These are phyloP conservation scores for Microplitis manilae DNA, from an alignment of 2,888 invertebrate genomes.

Conservation along the genomic window DNA sequence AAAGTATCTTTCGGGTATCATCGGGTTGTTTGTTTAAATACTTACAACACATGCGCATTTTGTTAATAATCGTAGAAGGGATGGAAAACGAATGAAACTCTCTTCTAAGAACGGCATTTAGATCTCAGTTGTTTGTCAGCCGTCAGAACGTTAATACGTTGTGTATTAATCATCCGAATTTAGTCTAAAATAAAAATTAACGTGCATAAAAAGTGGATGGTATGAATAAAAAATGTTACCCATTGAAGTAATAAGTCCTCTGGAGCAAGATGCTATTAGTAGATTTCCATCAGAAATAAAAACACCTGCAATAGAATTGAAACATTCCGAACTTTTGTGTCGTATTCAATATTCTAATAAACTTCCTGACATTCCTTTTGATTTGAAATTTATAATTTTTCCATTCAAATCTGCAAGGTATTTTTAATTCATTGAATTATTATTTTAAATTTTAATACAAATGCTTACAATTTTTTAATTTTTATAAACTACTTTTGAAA, in stretches of 20 bases:
- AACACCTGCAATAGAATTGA: not conserved
- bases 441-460: not conserved
- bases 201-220: not conserved
- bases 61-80: too few relatives aligned
- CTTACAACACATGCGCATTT: too few relatives aligned
- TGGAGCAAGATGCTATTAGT: not conserved
- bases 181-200: too few relatives aligned
- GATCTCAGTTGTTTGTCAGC: too few relatives aligned
- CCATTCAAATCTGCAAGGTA: conserved; percentile 90
- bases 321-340: conserved; percentile 87
- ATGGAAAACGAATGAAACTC: too few relatives aligned
- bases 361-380: conserved; percentile 98
- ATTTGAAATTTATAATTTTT: conserved; percentile 97
- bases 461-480: too few relatives aligned
- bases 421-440: not conserved
- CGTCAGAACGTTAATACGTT: too few relatives aligned
- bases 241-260: not conserved
- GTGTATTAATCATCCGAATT: too few relatives aligned
- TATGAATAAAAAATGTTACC: not conserved
- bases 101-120: too few relatives aligned
- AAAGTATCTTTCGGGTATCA: too few relatives aligned
- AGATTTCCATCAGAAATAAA: not conserved
- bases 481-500: too few relatives aligned
- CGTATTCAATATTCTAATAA: conserved; percentile 97
- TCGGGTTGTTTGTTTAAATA: too few relatives aligned